Percentiles rank a stretch among this genome's conserved stretches.
Conservation (phyloP, 1,140 invertebrate genomes). For the Dolichoris vasculosae region DNA sequence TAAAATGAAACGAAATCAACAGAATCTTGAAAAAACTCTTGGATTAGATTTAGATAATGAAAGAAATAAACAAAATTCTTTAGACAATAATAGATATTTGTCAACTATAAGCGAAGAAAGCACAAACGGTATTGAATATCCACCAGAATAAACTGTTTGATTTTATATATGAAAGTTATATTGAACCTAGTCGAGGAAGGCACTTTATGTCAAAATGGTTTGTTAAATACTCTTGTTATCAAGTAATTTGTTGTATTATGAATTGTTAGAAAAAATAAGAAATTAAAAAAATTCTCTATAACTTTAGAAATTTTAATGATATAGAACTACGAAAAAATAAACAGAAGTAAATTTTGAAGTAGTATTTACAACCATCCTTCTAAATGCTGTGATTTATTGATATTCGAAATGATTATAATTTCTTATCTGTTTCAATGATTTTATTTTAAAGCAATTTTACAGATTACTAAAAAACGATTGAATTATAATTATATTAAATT, state of each 20-base stretch:
- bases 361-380: conserved; percentile 57
- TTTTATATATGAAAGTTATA: conserved; percentile 46
- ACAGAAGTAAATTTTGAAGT: conserved; percentile 14
- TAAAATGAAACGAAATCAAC: conserved; percentile 60
- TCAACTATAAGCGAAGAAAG: conserved; percentile 63
- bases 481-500: conserved; percentile 39
- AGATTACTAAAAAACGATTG: conserved; percentile 37
- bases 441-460: conserved; percentile 44
- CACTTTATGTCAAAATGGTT: conserved; percentile 45
- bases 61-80: conserved; percentile 39
- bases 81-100: conserved; percentile 53
- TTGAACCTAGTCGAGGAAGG: conserved; percentile 56
- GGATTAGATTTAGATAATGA: conserved; percentile 51
- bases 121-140: conserved; percentile 54
- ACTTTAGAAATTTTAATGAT: conserved; percentile 29
- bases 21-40: conserved; percentile 58
- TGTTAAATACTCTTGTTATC: conserved; percentile 29
- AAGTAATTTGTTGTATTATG: background rate
- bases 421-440: conserved; percentile 39
- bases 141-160: conserved; percentile 53
- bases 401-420: conserved; percentile 49
- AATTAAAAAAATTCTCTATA: conserved; percentile 21
- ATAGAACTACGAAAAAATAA: conserved; percentile 20
- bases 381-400: conserved; percentile 59
- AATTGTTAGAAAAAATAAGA: conserved; percentile 23